These are phyloP conservation scores for Macrotrachela quadricornifera DNA, from an alignment of 1,140 invertebrate genomes.

Conservation along the genomic window DNA sequence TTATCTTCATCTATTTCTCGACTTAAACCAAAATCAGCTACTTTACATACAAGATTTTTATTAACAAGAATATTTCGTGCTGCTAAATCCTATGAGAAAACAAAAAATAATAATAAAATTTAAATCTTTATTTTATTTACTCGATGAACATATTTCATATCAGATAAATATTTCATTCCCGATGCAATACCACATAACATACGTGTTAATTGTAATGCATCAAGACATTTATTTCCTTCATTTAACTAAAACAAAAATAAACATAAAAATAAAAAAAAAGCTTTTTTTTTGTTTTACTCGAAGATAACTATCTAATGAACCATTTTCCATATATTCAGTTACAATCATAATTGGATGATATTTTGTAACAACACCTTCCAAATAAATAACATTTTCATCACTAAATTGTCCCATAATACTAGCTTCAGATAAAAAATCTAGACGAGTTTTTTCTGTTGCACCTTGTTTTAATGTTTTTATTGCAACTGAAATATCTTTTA, in stretches of 20 bases:
- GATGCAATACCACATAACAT: conserved; percentile 91
- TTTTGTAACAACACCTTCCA: conserved; percentile 97
- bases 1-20: conserved; percentile 39
- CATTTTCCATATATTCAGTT: conserved; percentile 98
- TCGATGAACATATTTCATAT: conserved; percentile 31
- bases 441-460: conserved; percentile 65
- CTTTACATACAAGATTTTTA: conserved; percentile 93
- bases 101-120: too few relatives aligned
- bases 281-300: conserved; percentile 35
- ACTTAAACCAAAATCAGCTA: conserved; percentile 93
- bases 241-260: too few relatives aligned
- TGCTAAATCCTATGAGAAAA: conserved; percentile 44
- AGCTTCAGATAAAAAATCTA: conserved; percentile 89
- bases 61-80: conserved; percentile 94
- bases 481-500: conserved; percentile 39
- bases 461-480: conserved; percentile 90
- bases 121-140: too few relatives aligned
- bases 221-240: conserved; percentile 11
- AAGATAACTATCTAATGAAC: conserved; percentile 86
- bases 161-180: conserved; percentile 78
- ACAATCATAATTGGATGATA: conserved; percentile 97
- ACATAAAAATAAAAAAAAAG: too few relatives aligned
- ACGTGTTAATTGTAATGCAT: conserved; percentile 62
- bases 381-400: conserved; percentile 93
- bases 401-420: conserved; percentile 99